These are phyloP conservation scores for Poeciliopsis presidionis DNA, from an alignment of 2,797 vertebrate species.

Conservation along the genomic window DNA sequence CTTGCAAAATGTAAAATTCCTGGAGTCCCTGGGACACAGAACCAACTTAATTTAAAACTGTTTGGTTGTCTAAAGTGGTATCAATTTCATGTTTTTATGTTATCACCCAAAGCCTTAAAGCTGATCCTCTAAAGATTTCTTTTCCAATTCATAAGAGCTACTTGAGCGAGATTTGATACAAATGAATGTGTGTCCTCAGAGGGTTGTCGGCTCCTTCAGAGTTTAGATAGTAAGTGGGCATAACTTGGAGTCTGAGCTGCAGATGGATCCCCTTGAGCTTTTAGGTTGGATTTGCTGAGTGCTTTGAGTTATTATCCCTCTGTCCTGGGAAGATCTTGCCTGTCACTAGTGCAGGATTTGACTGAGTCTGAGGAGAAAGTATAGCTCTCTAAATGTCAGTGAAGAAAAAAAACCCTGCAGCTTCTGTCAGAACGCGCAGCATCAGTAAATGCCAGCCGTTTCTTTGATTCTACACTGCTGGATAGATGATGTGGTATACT, in stretches of 20 bases:
- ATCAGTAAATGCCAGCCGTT: slow-evolving; percentile 1
- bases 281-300: not conserved
- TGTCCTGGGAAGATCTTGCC: not conserved
- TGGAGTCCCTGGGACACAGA: not conserved
- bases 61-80: not conserved
- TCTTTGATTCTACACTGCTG: not conserved
- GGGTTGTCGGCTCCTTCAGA: not conserved
- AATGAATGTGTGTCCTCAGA: not conserved
- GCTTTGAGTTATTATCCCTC: slow-evolving; percentile 6
- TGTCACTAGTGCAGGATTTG: not conserved
- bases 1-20: not conserved
- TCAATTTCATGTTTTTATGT: not conserved
- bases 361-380: slow-evolving; percentile 1
- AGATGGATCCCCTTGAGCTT: slow-evolving; percentile 3
- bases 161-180: not conserved
- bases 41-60: not conserved
- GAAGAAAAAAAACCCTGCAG: slow-evolving; percentile 2
- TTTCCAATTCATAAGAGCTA: not conserved
- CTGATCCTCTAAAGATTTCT: not conserved
- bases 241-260: not conserved
- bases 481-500: not conserved
- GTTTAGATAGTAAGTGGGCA: not conserved
- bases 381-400: not conserved
- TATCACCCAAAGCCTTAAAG: not conserved
- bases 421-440: not conserved